Base-by-base conservation (phyloP, 2,113 vertebrate species). In the Brachyhypopomus occidentalis region DNA sequence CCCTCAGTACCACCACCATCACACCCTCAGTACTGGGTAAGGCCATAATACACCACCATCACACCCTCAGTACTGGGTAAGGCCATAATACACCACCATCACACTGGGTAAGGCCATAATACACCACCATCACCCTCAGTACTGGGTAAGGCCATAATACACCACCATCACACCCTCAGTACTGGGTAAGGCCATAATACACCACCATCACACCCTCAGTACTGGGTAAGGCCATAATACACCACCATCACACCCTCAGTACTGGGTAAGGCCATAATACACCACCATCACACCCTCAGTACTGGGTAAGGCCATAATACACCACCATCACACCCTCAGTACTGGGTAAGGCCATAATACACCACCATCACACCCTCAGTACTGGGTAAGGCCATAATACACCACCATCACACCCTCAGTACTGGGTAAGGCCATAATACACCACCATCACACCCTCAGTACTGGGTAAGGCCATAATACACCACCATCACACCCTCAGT, bases 1-100 rank as follows among this genome's bases (percentile, higher is more conserved):
- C 20, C 41, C 16, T 16, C 45, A 1, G 12, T 52, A 11, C 45
- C n/a, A n/a, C n/a, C n/a, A n/a, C n/a, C n/a, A n/a, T 95, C 11
- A 93, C 86, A 69, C 88, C 94, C 23, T 87, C 85, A 2, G 77
- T 78, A 2, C 73, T 96, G 20, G 95, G 95, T 96, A 89, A n/a
- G 11, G 2, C 11, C 7, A 9, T 6, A 19, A 11, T 22, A 3
- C 3, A 41, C 25, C 5, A 23, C 1, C 19, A 41, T 2, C 34
- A 12, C 27, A 70, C 20, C 41, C 16, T 16, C 45, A 1, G 12
- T 52, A 11, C 45, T 52, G 30, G 30, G 30, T 30, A 30, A 30
- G 30, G n/a, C n/a, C n/a, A n/a, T n/a, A n/a, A n/a, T n/a, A n/a
- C n/a, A n/a, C n/a, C n/a, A n/a, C n/a, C n/a, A n/a, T n/a, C n/a